Conservation (phyloP, 1,140 invertebrate species). For the Drosophila triauraria region DNA sequence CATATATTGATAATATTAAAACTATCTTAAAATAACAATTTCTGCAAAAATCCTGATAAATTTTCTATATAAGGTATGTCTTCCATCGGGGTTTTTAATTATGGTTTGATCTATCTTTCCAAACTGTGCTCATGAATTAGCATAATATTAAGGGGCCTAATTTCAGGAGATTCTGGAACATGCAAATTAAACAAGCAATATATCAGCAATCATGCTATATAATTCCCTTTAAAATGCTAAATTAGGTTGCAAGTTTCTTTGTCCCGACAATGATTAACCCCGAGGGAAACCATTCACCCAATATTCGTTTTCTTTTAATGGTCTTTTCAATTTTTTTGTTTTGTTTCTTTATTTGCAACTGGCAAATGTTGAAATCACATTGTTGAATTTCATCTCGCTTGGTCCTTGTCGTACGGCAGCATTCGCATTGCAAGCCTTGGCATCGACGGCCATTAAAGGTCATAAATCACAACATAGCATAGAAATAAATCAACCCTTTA, state of each 20-base stretch:
- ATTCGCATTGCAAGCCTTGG: constrained; percentile 34
- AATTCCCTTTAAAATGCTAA: constrained; percentile 6
- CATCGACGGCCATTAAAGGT: constrained; percentile 73
- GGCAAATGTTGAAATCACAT: constrained; percentile 50
- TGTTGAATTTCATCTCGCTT: constrained; percentile 38
- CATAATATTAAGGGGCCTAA: too few relatives aligned
- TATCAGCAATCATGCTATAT: neutral
- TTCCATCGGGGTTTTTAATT: too few relatives aligned
- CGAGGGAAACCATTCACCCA: constrained; percentile 7
- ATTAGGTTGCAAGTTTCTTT: constrained; percentile 4
- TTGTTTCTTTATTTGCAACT: constrained; percentile 20
- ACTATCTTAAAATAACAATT: too few relatives aligned
- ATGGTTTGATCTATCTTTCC: too few relatives aligned
- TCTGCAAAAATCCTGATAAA: too few relatives aligned
- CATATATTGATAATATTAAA: too few relatives aligned
- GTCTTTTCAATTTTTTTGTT: neutral
- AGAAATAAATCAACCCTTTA: constrained; percentile 84
- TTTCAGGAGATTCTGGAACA: neutral
- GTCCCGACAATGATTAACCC: constrained; percentile 14
- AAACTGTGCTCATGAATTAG: too few relatives aligned
- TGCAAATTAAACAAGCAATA: too few relatives aligned
- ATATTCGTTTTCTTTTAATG: constrained; percentile 13
- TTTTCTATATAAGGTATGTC: too few relatives aligned
- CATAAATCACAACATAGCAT: constrained; percentile 83
- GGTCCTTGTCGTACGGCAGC: constrained; percentile 14